A percentile compares a stretch with the other conserved stretches of the same genome.
Evolutionary conservation across 2,797 vertebrate genomes (phyloP).

Genomic region (Kryptolebias ocellatus): DNA sequence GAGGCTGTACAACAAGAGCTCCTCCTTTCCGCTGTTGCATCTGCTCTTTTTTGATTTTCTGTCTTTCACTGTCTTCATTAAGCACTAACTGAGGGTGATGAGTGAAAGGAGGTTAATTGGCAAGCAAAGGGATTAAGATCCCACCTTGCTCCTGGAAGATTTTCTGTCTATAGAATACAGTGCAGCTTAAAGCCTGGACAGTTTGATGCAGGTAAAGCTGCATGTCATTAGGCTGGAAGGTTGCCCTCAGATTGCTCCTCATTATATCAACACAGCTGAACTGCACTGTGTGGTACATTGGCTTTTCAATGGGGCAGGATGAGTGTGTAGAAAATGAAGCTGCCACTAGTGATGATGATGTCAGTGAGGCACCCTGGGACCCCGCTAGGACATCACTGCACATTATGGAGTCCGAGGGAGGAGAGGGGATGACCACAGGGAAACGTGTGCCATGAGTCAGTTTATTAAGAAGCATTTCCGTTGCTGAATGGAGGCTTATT

Average conservation of each 20-base stretch:
- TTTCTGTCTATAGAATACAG: constrained; percentile 29
- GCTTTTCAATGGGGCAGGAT: constrained; percentile 53
- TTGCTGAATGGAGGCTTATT: background rate
- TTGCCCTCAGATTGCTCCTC: constrained; percentile 51
- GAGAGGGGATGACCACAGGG: constrained; percentile 40
- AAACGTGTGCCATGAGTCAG: constrained; percentile 40
- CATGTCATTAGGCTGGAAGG: constrained; percentile 53
- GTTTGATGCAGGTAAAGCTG: constrained; percentile 46
- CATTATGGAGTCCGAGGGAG: constrained; percentile 42
- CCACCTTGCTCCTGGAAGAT: constrained; percentile 10
- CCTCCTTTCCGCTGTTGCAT: background rate
- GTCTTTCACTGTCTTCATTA: constrained; percentile 35
- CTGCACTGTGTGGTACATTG: constrained; percentile 43
- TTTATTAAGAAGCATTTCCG: constrained; percentile 30
- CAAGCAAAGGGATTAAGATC: constrained; percentile 41
- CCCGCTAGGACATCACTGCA: constrained; percentile 48
- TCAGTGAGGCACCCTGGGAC: constrained; percentile 51
- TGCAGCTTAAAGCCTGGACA: constrained; percentile 35
- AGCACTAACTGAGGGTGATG: constrained; percentile 28
- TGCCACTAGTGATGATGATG: constrained; percentile 37
- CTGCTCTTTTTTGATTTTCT: constrained; percentile 28
- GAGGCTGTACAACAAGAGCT: background rate
- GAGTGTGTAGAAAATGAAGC: constrained; percentile 60
- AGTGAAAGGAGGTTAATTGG: constrained; percentile 53
- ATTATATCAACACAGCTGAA: constrained; percentile 51